These are phyloP conservation scores for Chascanopsetta lugubris DNA, from an alignment of 2,113 vertebrate genomes.

Conservation along the genomic window DNA sequence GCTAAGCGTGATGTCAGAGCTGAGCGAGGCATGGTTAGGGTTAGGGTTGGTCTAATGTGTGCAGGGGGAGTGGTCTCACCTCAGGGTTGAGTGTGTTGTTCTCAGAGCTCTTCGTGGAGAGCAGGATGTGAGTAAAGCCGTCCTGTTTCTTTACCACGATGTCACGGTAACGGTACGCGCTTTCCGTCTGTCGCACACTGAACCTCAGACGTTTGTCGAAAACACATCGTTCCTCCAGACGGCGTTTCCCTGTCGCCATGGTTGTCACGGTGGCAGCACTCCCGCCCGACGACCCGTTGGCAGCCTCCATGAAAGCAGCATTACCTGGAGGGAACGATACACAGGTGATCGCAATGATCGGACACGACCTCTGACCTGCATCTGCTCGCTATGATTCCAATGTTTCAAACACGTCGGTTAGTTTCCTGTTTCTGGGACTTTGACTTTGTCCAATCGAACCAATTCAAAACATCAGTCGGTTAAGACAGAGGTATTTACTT, in stretches of 20 bases:
- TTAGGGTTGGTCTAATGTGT: rapidly evolving
- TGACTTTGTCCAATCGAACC: too few species aligned
- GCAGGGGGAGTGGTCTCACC: conserved; percentile 63
- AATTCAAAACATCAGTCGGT: too few species aligned
- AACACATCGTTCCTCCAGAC: conserved; percentile 88
- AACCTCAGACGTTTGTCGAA: conserved; percentile 95
- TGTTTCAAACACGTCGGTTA: too few species aligned
- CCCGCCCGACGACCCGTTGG: conserved; percentile 84
- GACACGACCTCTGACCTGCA: background rate
- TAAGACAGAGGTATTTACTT: too few species aligned
- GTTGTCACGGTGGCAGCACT: conserved; percentile 81
- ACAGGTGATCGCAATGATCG: too few species aligned
- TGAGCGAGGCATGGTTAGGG: background rate
- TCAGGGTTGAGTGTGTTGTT: conserved; percentile 97
- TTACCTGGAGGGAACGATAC: conserved; percentile 77
- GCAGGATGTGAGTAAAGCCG: conserved; percentile 96
- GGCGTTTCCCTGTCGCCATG: conserved; percentile 82
- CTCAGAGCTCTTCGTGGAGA: conserved; percentile 95
- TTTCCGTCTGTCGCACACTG: conserved; percentile 96
- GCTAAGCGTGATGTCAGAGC: background rate
- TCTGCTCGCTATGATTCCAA: too few species aligned
- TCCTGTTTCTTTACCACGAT: conserved; percentile 98
- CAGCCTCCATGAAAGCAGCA: conserved; percentile 85
- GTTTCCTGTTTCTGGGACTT: too few species aligned
- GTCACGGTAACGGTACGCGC: conserved; percentile 96